Percentiles rank a stretch among this genome's conserved stretches.
Evolutionary conservation across 2,113 vertebrate genomes (phyloP).

Genomic region (Dascyllus trimaculatus): DNA sequence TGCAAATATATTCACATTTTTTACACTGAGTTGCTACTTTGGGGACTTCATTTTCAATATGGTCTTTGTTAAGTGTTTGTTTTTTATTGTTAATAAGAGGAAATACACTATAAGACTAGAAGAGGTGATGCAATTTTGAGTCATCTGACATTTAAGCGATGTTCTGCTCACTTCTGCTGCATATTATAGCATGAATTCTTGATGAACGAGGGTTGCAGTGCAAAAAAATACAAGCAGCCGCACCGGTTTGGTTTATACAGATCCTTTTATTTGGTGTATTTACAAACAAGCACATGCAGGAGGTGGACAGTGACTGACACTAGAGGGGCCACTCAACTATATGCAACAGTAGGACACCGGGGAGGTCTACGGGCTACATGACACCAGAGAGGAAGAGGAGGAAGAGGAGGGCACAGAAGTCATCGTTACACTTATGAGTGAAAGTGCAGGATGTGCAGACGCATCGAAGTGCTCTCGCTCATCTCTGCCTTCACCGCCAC

Average conservation of each 20-base stretch:
- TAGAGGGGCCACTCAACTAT: conserved; percentile 75
- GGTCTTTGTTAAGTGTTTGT: too few relatives aligned
- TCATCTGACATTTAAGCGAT: too few relatives aligned
- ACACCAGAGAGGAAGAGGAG: conserved; percentile 74
- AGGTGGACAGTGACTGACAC: conserved; percentile 79
- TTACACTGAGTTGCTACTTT: too few relatives aligned
- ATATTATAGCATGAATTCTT: background rate
- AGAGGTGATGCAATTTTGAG: too few relatives aligned
- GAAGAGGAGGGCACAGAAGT: conserved; percentile 39
- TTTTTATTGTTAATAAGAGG: too few relatives aligned
- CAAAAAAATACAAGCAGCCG: conserved; percentile 18
- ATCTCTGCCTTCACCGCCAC: conserved; percentile 60
- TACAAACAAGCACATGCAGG: conserved; percentile 90
- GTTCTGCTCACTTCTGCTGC: too few relatives aligned
- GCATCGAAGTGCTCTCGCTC: conserved; percentile 58
- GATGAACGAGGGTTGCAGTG: background rate
- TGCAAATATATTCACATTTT: too few relatives aligned
- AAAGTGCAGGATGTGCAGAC: conserved; percentile 73
- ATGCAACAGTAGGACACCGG: conserved; percentile 74
- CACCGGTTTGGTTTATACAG: conserved; percentile 65
- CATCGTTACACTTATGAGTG: conserved; percentile 69
- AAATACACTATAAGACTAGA: too few relatives aligned
- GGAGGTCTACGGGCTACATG: conserved; percentile 78
- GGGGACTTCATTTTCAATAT: too few relatives aligned
- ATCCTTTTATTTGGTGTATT: conserved; percentile 86